Evolutionary conservation across 2,888 invertebrate genomes (phyloP).

Genomic region (Nipponacmea schrenckii): DNA sequence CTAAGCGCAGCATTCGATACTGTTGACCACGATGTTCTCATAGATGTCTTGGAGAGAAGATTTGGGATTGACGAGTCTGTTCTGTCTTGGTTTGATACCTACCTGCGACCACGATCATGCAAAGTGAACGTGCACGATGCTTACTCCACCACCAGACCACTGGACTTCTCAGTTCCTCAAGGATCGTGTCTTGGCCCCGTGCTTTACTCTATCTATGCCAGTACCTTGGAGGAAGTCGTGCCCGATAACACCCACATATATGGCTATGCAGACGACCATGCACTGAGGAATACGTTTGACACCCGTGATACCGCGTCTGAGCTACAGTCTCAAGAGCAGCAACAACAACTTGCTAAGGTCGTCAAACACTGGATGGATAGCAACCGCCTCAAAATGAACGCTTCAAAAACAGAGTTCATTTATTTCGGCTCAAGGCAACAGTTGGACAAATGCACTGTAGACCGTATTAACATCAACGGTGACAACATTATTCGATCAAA

Average conservation of each 20-base stretch:
- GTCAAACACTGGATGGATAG: slow-evolving; percentile 2
- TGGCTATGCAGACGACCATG: slow-evolving; percentile 11
- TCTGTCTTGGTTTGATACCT: slow-evolving; percentile 2
- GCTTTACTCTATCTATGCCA: slow-evolving; percentile 5
- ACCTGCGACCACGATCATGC: background rate
- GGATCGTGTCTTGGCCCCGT: background rate
- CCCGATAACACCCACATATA: background rate
- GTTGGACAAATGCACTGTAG: too few species aligned
- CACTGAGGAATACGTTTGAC: slow-evolving; percentile 1
- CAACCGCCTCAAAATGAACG: background rate
- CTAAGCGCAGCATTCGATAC: too few species aligned
- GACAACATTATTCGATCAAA: too few species aligned
- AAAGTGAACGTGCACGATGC: background rate
- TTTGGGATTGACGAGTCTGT: background rate
- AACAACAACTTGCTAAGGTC: too few species aligned
- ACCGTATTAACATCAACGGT: too few species aligned
- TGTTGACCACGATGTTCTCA: too few species aligned
- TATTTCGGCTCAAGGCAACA: too few species aligned
- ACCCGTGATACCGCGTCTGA: background rate
- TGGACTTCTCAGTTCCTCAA: slow-evolving; percentile 1
- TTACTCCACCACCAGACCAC: background rate
- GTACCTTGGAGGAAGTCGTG: background rate
- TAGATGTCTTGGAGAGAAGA: slow-evolving; percentile 8
- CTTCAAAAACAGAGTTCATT: background rate
- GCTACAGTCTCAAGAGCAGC: too few species aligned